These are phyloP conservation scores for Pyrgus malvae DNA, from an alignment of 2,888 invertebrate genomes.

Conservation along the genomic window DNA sequence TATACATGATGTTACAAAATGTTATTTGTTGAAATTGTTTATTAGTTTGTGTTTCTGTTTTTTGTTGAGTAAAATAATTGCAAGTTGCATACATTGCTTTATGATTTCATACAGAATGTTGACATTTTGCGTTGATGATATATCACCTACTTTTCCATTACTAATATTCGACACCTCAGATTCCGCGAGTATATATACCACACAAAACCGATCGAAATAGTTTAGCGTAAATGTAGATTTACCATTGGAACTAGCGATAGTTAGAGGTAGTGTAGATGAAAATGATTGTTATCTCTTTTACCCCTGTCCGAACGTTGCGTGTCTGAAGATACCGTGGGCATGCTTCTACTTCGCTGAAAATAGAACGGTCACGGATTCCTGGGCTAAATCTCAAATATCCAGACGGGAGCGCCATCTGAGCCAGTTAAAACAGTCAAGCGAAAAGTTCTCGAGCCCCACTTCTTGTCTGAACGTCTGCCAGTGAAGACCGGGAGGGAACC, in stretches of 20 bases:
- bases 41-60: neutral
- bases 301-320: conserved; percentile 42
- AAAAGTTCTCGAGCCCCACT: conserved; percentile 87
- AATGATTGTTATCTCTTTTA: conserved; percentile 56
- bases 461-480: conserved; percentile 89
- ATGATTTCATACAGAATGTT: no score
- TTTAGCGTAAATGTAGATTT: conserved; percentile 77
- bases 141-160: conserved; percentile 29
- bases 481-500: conserved; percentile 85
- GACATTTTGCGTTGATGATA: conserved; percentile 2
- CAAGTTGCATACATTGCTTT: no score
- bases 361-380: conserved; percentile 81
- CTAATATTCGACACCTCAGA: conserved; percentile 51
- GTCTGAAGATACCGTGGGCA: conserved; percentile 56
- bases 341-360: conserved; percentile 71
- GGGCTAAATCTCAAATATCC: conserved; percentile 84
- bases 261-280: conserved; percentile 44
- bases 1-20: no score
- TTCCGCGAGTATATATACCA: conserved; percentile 49
- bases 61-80: neutral
- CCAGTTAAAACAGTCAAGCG: conserved; percentile 87
- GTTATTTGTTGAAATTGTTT: no score
- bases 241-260: conserved; percentile 67
- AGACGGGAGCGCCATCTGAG: conserved; percentile 87
- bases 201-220: conserved; percentile 75